Conservation (phyloP, 2,113 vertebrate species). For the Hyla sarda region DNA sequence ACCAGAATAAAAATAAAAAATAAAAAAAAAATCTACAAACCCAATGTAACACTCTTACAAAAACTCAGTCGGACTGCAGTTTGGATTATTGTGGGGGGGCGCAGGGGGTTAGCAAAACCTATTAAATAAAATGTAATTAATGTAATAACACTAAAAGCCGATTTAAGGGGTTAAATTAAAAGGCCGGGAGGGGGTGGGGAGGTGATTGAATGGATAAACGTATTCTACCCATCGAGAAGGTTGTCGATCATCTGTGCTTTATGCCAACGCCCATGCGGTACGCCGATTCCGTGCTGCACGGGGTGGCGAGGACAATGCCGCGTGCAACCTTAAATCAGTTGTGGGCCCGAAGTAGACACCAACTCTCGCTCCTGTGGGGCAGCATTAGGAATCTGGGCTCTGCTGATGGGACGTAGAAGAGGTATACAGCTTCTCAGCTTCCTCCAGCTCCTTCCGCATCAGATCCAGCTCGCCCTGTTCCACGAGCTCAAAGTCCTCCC, state of each 20-base stretch:
- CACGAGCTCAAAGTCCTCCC: conserved; percentile 96
- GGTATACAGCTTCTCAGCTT: conserved; percentile 64
- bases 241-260: conserved; percentile 22
- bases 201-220: not conserved
- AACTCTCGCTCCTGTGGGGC: not conserved
- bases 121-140: not conserved
- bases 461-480: conserved; percentile 98
- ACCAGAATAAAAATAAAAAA: conserved; percentile 26
- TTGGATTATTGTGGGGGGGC: not conserved
- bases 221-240: not conserved
- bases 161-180: not conserved
- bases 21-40: not conserved
- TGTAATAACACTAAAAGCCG: conserved; percentile 35
- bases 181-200: not conserved
- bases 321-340: not conserved
- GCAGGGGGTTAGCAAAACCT: not conserved
- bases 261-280: not conserved
- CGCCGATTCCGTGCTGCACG: not conserved
- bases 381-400: conserved; percentile 60
- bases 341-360: not conserved
- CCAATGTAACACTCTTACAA: conserved; percentile 12
- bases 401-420: conserved; percentile 53
- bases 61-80: not conserved
- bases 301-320: not conserved
- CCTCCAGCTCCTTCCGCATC: conserved; percentile 82